Evolutionary conservation across 1,140 invertebrate species (phyloP).

Genomic region (Helicoverpa armigera): DNA sequence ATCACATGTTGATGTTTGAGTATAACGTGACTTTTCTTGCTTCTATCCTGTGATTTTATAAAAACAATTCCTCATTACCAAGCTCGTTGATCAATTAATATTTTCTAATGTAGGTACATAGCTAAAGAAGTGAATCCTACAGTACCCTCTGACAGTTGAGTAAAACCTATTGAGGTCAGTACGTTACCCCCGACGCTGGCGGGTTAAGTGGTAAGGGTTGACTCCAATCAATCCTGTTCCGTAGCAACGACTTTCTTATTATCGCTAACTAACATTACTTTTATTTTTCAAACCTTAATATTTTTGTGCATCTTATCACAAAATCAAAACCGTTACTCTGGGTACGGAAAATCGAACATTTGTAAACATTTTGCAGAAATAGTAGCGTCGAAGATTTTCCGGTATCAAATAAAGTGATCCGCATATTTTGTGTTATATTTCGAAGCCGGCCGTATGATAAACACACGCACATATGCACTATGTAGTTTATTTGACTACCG

Average conservation of each 20-base stretch:
- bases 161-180: constrained; percentile 60
- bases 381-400: not conserved
- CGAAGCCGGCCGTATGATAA: not conserved
- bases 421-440: not conserved
- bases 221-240: constrained; percentile 21
- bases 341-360: not conserved
- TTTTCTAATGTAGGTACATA: not conserved
- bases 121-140: not conserved
- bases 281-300: not conserved
- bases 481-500: too few species aligned
- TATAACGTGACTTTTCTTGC: too few species aligned
- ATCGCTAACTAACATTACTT: not conserved
- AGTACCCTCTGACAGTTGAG: not conserved
- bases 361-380: constrained; percentile 15
- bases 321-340: not conserved
- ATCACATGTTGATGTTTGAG: too few species aligned
- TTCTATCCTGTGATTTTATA: too few species aligned
- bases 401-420: constrained; percentile 3
- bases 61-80: too few species aligned
- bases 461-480: too few species aligned
- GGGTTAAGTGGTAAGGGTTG: constrained; percentile 15
- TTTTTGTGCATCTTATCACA: not conserved
- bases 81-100: too few species aligned
- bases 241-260: constrained; percentile 18
- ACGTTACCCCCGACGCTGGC: constrained; percentile 42